Evolutionary conservation across 2,113 vertebrate genomes (phyloP), one percentile per base, ranked within the genome.

Genomic region (Oreotrochilus melanogaster): DNA sequence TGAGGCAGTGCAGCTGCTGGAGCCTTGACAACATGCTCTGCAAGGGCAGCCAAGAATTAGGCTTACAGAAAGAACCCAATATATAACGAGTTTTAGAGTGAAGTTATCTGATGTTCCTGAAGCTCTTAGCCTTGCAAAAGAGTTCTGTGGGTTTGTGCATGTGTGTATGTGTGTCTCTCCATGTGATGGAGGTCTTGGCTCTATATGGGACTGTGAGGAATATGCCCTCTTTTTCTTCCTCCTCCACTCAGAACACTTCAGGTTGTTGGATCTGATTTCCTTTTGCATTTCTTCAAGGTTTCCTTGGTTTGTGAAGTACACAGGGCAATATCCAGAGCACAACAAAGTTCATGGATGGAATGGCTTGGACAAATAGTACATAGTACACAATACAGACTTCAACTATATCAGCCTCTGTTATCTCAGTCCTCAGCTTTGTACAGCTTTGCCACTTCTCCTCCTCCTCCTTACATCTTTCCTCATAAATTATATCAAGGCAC

Each of bases 391-490:
- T 30, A 33, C 37, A 61, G 53, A 33, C 39, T 64, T 28, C 21
- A 91, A 43, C 30, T 39, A n/a, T 78, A 88, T 84, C 80, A 71
- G 72, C 14, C 50, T 53, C 43, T 1, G 1, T 93, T 91, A 93
- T 82, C 79, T 91, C 66, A 89, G 3, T 88, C 78, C 86, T 90
- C 78, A 93, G 78, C 74, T 88, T 58, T 1, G 0, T 76, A 73
- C 74, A 42, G 61, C 22, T 65, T 72, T 94, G 85, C 62, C 85
- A 82, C 30, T 39, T 85, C 53, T 92, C 64, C 47, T 88, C 69
- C 27, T 61, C 72, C 45, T 90, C 2, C 76, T 90, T 88, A 82
- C 24, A 39, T 86, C 30, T 86, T 92, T 94, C 66, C 42, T 88
- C 33, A 78, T 76, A 51, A 67, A 79, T 57, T 91, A 13, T 37